Percentiles rank a stretch among this genome's conserved stretches.
Conservation (phyloP, 2,113 vertebrate species). For the Heliornis fulica region DNA sequence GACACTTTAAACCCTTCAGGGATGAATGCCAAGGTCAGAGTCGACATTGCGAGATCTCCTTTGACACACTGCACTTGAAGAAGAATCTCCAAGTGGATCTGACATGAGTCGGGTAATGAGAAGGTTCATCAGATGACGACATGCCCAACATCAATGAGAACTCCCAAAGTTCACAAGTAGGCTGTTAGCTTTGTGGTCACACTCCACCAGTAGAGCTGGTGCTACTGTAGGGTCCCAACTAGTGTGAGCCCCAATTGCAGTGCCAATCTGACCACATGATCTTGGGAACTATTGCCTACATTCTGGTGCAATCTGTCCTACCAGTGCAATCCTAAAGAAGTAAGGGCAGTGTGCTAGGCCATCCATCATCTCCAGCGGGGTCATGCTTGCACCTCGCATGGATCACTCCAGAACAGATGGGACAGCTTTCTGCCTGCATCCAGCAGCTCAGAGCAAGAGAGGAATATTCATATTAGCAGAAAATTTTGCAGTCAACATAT, state of each 20-base stretch:
- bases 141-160: not conserved
- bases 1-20: not conserved
- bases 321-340: not conserved
- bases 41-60: not conserved
- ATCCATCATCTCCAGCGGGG: not conserved
- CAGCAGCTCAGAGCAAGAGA: not conserved
- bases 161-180: not conserved
- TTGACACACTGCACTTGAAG: not conserved
- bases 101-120: not conserved
- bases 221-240: not conserved
- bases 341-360: not conserved
- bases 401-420: not conserved
- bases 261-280: fast-evolving
- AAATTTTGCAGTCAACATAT: slow-evolving; percentile 32
- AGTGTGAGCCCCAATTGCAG: not conserved
- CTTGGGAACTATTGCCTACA: not conserved
- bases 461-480: slow-evolving; percentile 27
- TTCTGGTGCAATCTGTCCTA: not conserved
- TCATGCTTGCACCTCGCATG: not conserved
- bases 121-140: not conserved
- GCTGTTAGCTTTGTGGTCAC: not conserved
- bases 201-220: not conserved
- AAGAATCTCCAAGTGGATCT: not conserved
- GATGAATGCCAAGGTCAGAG: not conserved
- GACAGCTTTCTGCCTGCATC: not conserved